Conservation (phyloP, 2,888 invertebrate species). For the Xanthorhoe spadicearia region DNA sequence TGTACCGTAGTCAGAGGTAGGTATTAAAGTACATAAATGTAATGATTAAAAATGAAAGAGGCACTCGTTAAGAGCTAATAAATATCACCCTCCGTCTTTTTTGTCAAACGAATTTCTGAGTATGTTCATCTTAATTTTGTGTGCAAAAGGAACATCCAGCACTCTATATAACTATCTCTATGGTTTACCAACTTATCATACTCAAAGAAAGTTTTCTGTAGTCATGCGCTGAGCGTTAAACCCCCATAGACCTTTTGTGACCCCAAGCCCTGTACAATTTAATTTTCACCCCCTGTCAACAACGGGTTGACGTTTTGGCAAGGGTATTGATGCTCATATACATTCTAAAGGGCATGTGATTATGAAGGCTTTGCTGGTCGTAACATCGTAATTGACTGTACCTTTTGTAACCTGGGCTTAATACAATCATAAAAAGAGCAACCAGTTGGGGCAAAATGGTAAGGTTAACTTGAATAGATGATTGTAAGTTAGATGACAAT, state of each 20-base stretch:
- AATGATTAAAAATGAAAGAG: too few relatives aligned
- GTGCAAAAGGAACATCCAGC: too few relatives aligned
- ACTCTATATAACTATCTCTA: too few relatives aligned
- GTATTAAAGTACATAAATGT: too few relatives aligned
- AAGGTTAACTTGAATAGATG: too few relatives aligned
- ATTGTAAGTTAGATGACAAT: too few relatives aligned
- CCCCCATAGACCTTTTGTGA: slow-evolving; percentile 32
- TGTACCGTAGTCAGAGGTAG: too few relatives aligned
- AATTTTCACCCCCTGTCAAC: slow-evolving; percentile 50
- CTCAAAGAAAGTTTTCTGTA: slow-evolving; percentile 22
- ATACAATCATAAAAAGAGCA: background rate
- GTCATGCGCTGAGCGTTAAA: slow-evolving; percentile 27
- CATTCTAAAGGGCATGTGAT: slow-evolving; percentile 18
- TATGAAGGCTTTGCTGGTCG: slow-evolving; percentile 14
- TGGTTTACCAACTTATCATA: slow-evolving; percentile 23
- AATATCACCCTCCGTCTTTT: too few relatives aligned
- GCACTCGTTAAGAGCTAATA: too few relatives aligned
- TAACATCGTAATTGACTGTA: slow-evolving; percentile 9
- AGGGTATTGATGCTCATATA: slow-evolving; percentile 43
- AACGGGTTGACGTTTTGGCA: slow-evolving; percentile 48
- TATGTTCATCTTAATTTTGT: too few relatives aligned
- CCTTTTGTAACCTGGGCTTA: background rate
- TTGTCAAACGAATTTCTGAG: too few relatives aligned
- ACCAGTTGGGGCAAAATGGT: background rate
- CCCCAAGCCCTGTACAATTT: slow-evolving; percentile 46